These are phyloP conservation scores for Polia nebulosa DNA, from an alignment of 2,888 invertebrate genomes.

Conservation along the genomic window DNA sequence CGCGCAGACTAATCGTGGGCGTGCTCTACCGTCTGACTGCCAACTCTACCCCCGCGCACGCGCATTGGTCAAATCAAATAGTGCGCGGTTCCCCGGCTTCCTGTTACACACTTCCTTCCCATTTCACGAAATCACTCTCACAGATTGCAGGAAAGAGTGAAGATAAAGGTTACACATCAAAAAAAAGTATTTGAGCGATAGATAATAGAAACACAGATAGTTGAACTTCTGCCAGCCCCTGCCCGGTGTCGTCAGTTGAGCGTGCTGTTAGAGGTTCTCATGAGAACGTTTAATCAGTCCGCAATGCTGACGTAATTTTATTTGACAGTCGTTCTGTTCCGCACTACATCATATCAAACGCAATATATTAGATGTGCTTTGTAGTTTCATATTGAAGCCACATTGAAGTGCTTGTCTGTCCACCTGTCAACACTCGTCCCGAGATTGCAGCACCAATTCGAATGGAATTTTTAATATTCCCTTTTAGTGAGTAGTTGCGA, in stretches of 20 bases:
- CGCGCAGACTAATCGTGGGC: too few relatives aligned
- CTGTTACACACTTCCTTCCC: too few relatives aligned
- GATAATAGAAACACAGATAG: not conserved
- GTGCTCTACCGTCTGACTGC: too few relatives aligned
- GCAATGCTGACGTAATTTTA: slow-evolving; percentile 73
- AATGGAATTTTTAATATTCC: slow-evolving; percentile 49
- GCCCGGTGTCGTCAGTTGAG: not conserved
- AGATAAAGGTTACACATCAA: too few relatives aligned
- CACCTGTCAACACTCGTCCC: slow-evolving; percentile 58
- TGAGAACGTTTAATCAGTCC: slow-evolving; percentile 71
- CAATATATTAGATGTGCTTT: slow-evolving; percentile 57
- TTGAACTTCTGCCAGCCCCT: slow-evolving; percentile 45
- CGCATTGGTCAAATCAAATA: too few relatives aligned
- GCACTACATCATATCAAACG: slow-evolving; percentile 50
- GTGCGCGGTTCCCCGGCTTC: too few relatives aligned
- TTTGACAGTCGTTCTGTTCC: slow-evolving; percentile 71
- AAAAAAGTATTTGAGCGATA: not conserved
- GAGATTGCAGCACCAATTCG: slow-evolving; percentile 26
- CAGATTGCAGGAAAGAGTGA: too few relatives aligned
- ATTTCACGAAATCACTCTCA: too few relatives aligned
- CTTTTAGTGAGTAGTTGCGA: not conserved
- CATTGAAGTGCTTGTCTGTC: slow-evolving; percentile 30
- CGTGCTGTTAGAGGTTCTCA: slow-evolving; percentile 58
- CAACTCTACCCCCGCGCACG: too few relatives aligned
- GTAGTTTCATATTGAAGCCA: slow-evolving; percentile 45